phyloP scores from a whole-genome alignment of 2,888 invertebrate species.

The Drepanosiphum platanoidis region DNA sequence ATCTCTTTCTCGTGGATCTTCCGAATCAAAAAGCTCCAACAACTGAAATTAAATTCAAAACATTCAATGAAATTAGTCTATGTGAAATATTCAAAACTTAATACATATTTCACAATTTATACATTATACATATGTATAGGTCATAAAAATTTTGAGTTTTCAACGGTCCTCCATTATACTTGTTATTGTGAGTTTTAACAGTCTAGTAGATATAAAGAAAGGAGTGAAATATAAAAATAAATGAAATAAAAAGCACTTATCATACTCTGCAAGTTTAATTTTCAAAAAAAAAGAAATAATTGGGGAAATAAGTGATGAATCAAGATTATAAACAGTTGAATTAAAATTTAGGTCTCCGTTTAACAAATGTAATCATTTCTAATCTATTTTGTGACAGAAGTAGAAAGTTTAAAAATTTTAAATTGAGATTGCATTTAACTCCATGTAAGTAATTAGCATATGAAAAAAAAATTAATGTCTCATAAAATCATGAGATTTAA shows the following conservation, averaged over 20 bases:
- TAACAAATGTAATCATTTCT: background rate
- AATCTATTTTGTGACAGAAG: background rate
- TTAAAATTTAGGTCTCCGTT: background rate
- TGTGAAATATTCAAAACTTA: background rate
- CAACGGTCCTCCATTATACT: too few relatives aligned
- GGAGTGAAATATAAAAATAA: too few relatives aligned
- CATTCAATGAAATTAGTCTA: background rate
- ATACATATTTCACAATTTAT: constrained; percentile 5
- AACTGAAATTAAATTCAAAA: constrained; percentile 71
- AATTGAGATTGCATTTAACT: background rate
- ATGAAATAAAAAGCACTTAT: too few relatives aligned
- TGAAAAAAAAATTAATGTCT: background rate
- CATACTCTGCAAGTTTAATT: background rate
- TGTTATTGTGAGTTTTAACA: too few relatives aligned
- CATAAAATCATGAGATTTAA: too few relatives aligned
- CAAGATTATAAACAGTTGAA: background rate
- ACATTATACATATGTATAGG: too few relatives aligned
- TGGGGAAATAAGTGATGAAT: background rate
- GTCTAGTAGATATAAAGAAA: too few relatives aligned
- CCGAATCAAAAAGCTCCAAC: constrained; percentile 95
- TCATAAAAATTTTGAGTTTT: background rate
- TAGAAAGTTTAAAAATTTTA: background rate
- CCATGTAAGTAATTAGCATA: background rate
- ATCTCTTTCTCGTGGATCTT: constrained; percentile 95
- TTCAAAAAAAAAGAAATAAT: background rate